Evolutionary conservation across 2,113 vertebrate genomes (phyloP).

Genomic region (Mus spicilegus): DNA sequence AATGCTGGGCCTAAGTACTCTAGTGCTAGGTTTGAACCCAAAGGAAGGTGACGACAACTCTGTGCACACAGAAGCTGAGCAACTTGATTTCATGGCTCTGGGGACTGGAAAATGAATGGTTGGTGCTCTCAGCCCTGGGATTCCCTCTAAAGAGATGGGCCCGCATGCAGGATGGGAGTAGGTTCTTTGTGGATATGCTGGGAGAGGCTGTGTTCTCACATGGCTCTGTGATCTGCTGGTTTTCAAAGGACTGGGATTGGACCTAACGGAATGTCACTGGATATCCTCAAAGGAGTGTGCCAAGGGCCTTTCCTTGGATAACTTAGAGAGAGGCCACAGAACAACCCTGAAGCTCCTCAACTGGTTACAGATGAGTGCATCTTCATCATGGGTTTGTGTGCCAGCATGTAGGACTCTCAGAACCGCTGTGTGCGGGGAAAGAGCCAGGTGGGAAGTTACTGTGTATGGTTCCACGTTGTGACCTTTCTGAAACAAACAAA

Average conservation of each 20-base stretch:
- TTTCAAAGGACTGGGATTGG: not conserved
- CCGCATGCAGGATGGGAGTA: fast-evolving
- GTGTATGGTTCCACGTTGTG: not conserved
- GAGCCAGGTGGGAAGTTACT: not conserved
- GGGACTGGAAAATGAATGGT: not conserved
- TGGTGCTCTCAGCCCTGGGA: not conserved
- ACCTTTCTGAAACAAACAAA: conserved; percentile 1
- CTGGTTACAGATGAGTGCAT: not conserved
- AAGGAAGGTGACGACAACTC: not conserved
- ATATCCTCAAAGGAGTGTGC: not conserved
- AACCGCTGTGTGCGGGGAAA: not conserved
- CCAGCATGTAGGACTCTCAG: fast-evolving
- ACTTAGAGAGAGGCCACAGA: not conserved
- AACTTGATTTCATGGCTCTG: not conserved
- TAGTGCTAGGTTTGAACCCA: not conserved
- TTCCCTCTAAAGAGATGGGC: not conserved
- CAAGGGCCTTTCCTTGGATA: not conserved
- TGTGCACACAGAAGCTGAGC: not conserved
- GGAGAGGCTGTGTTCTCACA: not conserved
- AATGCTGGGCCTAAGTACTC: not conserved
- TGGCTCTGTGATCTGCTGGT: not conserved
- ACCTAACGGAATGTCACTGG: not conserved
- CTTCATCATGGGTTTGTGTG: fast-evolving
- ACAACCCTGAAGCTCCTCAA: not conserved
- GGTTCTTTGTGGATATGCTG: not conserved